These are phyloP conservation scores for Zaprionus vittiger DNA, from an alignment of 1,140 invertebrate genomes.

Conservation along the genomic window DNA sequence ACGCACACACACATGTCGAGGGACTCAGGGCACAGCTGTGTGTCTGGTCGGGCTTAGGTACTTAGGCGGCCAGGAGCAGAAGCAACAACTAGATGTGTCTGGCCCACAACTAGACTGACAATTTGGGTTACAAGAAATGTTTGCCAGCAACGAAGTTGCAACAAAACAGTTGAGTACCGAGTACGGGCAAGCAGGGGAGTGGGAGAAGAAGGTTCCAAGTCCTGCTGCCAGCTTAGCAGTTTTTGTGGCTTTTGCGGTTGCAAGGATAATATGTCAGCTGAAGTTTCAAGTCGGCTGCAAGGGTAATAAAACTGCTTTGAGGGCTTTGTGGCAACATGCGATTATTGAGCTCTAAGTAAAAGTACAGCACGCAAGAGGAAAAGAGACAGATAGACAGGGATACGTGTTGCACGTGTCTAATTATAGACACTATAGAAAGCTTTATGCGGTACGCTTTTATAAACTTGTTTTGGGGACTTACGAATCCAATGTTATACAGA, in stretches of 20 bases:
- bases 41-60: slow-evolving; percentile 67
- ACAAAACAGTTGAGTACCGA: slow-evolving; percentile 35
- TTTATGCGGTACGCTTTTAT: slow-evolving; percentile 1
- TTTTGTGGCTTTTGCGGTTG: slow-evolving; percentile 69
- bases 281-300: slow-evolving; percentile 60
- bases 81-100: slow-evolving; percentile 31
- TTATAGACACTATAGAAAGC: background rate
- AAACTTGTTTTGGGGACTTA: background rate
- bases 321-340: slow-evolving; percentile 40
- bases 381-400: background rate
- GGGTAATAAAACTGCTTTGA: slow-evolving; percentile 66
- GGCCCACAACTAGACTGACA: slow-evolving; percentile 62
- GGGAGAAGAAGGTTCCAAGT: slow-evolving; percentile 12
- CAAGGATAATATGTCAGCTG: slow-evolving; percentile 74
- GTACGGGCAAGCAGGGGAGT: background rate
- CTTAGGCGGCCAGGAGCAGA: slow-evolving; percentile 39
- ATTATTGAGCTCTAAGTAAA: slow-evolving; percentile 9
- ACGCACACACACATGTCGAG: slow-evolving; percentile 24
- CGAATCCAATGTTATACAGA: background rate
- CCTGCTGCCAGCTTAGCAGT: slow-evolving; percentile 62
- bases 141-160: slow-evolving; percentile 40
- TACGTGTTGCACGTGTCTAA: background rate
- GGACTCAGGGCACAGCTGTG: slow-evolving; percentile 58
- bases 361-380: background rate
- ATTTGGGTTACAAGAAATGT: slow-evolving; percentile 63